Evolutionary conservation across 2,113 vertebrate species (phyloP), one percentile per base, ranked within the genome.

Genomic region (Copsychus sechellarum): DNA sequence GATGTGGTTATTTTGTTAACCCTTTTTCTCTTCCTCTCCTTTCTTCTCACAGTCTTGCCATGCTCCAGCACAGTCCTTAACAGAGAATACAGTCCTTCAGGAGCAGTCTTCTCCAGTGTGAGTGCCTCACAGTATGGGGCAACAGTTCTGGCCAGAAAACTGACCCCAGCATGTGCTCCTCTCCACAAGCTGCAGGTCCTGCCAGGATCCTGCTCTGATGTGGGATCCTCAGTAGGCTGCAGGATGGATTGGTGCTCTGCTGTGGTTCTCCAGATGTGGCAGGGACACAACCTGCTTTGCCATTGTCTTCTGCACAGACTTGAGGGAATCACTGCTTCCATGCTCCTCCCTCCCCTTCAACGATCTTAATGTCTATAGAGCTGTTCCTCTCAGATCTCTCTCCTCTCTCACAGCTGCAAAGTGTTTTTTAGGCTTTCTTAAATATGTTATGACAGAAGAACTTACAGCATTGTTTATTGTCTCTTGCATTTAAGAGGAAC

Each of bases 381-480:
- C 20, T 71, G 24, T 14, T 71, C 34, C 20, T 31, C 21, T 57
- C 25, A 42, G 11, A 56, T 12, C 36, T 70, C 19, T 42, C 66
- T 86, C 18, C 17, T 54, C 11, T 56, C 74, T 72, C 60, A 33
- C 21, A 62, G 13, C 6, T 78, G 34, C 33, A 43, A 9, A 65
- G 17, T 1, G 2, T 0, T 45, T 62, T 79, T 47, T 23, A 73
- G 10, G 4, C 12, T 50, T 78, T 50, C 24, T 62, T 47, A 57
- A 29, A 11, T 16, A 57, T 6, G 4, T 38, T 43, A 14, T 42
- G 51, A 38, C 12, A 53, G 43, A 51, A 13, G 7, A 42, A 12
- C 6, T 40, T 42, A 28, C 7, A 28, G 1, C 1, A 2, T 26
- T 1, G 0, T 2, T 61, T 22, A 19, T 22, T 62, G 15, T 53